Conservation (phyloP, 2,797 vertebrate species). For the Gymnothorax reevesii region DNA sequence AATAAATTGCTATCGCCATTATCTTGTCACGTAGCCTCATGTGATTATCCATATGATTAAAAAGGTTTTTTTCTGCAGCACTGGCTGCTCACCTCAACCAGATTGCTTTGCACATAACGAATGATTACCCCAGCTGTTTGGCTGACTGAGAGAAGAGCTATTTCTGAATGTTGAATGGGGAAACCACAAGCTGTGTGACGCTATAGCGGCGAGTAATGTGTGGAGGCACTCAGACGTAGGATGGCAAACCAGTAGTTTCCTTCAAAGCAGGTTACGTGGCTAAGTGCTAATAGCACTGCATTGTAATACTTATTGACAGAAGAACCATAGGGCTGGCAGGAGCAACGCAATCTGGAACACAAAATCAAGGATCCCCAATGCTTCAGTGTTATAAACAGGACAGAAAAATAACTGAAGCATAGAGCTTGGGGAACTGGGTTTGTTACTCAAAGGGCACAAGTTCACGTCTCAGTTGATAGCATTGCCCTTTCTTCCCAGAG, state of each 20-base stretch:
- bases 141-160: constrained; percentile 35
- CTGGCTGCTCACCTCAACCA: constrained; percentile 28
- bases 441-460: not conserved
- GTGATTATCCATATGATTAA: not conserved
- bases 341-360: not conserved
- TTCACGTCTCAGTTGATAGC: not conserved
- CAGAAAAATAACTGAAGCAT: not conserved
- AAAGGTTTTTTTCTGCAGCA: constrained; percentile 29
- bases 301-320: not conserved
- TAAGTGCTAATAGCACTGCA: not conserved
- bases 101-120: constrained; percentile 54
- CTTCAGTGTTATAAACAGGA: not conserved
- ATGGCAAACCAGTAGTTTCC: not conserved
- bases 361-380: not conserved
- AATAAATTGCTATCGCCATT: constrained; percentile 31
- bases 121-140: constrained; percentile 43
- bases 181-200: not conserved
- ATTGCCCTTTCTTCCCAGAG: not conserved
- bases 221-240: not conserved
- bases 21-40: constrained; percentile 4
- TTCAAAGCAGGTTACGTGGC: not conserved
- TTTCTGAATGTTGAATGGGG: not conserved
- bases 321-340: not conserved
- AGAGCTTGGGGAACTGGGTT: not conserved
- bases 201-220: not conserved